Conservation (phyloP, 2,888 invertebrate species). For the Pheosia gnoma region DNA sequence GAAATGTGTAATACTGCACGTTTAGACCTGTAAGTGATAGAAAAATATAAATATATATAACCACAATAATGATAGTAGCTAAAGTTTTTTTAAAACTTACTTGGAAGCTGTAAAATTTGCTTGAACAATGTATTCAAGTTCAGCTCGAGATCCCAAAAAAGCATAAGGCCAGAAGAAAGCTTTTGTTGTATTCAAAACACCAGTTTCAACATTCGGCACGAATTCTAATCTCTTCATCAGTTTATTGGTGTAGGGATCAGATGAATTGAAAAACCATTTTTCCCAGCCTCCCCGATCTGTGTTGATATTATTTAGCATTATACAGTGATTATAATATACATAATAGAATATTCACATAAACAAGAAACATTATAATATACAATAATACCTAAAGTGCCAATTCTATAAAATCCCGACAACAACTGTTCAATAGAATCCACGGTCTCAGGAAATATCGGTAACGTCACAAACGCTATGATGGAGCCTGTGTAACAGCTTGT, state of each 20-base stretch:
- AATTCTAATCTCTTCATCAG: constrained; percentile 87
- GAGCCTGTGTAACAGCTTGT: constrained; percentile 93
- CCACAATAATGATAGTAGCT: not conserved
- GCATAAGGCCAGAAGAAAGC: constrained; percentile 92
- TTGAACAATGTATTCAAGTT: constrained; percentile 88
- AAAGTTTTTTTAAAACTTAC: constrained; percentile 46
- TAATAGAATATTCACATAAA: no score
- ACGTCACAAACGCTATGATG: constrained; percentile 92
- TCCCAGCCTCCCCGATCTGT: constrained; percentile 91
- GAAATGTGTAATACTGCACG: constrained; percentile 88
- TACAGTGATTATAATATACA: not conserved
- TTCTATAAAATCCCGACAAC: constrained; percentile 86
- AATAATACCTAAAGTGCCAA: constrained; percentile 87
- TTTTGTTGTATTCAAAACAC: constrained; percentile 88
- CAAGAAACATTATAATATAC: not conserved
- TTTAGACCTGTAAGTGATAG: constrained; percentile 72
- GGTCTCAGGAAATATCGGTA: constrained; percentile 90
- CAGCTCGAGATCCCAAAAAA: constrained; percentile 89
- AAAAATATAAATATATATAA: not conserved
- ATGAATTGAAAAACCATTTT: constrained; percentile 88
- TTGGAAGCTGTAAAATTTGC: constrained; percentile 86
- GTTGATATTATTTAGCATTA: constrained; percentile 6
- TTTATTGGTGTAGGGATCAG: constrained; percentile 85
- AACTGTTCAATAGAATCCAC: constrained; percentile 88
- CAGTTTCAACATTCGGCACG: constrained; percentile 86